phyloP scores from a whole-genome alignment of 2,797 vertebrate genomes.

The Aldrovandia affinis region DNA sequence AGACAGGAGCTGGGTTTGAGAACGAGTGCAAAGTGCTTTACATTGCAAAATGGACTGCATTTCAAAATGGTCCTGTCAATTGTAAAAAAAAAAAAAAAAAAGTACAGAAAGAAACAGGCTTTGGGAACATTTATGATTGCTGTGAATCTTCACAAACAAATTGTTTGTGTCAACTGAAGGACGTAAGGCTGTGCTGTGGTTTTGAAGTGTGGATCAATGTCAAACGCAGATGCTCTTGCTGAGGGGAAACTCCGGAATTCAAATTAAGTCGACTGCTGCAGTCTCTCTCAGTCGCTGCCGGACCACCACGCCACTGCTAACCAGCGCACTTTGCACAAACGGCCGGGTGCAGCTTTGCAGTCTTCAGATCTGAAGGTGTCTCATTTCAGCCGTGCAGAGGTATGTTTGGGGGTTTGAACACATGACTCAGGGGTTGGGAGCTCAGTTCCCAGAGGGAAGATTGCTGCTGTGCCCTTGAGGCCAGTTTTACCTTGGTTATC shows the following conservation, averaged over 20 bases:
- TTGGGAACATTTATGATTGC: conserved; percentile 48
- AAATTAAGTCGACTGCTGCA: conserved; percentile 44
- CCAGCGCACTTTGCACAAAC: conserved; percentile 29
- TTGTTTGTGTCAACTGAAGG: conserved; percentile 65
- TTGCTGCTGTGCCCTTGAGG: conserved; percentile 55
- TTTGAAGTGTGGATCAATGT: conserved; percentile 66
- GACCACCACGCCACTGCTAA: conserved; percentile 39
- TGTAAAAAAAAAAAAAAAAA: conserved; percentile 32
- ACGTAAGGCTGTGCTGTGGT: conserved; percentile 60
- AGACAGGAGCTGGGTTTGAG: conserved; percentile 33
- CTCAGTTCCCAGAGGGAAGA: conserved; percentile 47
- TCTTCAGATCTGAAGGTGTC: conserved; percentile 38
- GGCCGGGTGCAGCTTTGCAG: background rate
- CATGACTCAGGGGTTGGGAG: conserved; percentile 58
- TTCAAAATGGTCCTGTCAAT: conserved; percentile 44
- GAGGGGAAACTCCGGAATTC: conserved; percentile 34
- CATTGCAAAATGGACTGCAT: conserved; percentile 49
- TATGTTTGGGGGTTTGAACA: conserved; percentile 42
- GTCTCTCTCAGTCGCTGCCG: conserved; percentile 39
- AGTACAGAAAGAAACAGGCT: background rate
- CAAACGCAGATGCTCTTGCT: conserved; percentile 47
- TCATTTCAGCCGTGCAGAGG: conserved; percentile 45
- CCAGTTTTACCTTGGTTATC: conserved; percentile 10
- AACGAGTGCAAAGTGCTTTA: conserved; percentile 48
- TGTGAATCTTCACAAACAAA: conserved; percentile 58